phyloP scores from a whole-genome alignment of 2,888 invertebrate genomes.

The Arenicola marina region DNA sequence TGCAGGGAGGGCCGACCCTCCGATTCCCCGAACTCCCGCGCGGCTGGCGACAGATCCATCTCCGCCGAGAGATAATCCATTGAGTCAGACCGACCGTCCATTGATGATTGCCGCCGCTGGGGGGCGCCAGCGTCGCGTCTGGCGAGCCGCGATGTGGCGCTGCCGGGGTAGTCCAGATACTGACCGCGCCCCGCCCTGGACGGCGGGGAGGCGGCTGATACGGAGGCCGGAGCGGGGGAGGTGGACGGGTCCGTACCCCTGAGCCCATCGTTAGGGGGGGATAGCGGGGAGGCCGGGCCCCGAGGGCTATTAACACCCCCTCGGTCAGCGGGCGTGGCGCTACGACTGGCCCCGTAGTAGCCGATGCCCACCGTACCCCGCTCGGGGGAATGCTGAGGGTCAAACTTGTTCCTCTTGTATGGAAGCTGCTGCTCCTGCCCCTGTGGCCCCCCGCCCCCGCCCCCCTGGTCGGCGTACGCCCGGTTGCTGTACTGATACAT shows the following conservation, averaged over 20 bases:
- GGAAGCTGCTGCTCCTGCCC: neutral
- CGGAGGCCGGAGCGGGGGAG: neutral
- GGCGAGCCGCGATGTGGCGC: too few relatives aligned
- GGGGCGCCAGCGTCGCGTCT: too few relatives aligned
- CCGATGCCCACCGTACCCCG: neutral
- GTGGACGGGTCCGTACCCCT: too few relatives aligned
- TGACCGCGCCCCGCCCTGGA: neutral
- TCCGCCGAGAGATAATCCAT: too few relatives aligned
- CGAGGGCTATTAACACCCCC: too few relatives aligned
- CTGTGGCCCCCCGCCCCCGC: too few relatives aligned
- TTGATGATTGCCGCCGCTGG: too few relatives aligned
- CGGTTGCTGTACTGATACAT: slow-evolving; percentile 3
- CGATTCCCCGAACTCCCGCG: too few relatives aligned
- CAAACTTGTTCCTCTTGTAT: neutral
- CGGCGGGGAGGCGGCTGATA: neutral
- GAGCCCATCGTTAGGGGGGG: too few relatives aligned
- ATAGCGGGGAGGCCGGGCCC: neutral
- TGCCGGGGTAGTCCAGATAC: neutral
- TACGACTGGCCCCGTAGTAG: neutral
- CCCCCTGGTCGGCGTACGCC: neutral
- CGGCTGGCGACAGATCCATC: too few relatives aligned
- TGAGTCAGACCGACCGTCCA: too few relatives aligned
- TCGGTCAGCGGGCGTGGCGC: neutral
- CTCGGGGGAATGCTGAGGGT: neutral
- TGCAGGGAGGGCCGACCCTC: too few relatives aligned